Base-by-base conservation (phyloP, 2,113 vertebrate species). In the Baryphthengus martii region DNA sequence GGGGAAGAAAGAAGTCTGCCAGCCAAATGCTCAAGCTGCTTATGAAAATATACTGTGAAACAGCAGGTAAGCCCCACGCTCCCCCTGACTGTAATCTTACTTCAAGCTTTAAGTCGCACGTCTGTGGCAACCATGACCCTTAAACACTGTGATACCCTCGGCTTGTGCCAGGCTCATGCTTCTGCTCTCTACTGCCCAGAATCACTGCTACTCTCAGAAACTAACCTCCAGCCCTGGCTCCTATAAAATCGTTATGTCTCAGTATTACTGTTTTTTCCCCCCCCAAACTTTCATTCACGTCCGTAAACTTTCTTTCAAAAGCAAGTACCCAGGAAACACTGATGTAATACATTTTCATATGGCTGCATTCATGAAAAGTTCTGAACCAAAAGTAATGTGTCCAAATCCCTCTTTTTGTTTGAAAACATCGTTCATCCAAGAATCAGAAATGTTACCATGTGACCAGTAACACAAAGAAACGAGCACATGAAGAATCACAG, bases 341-440 rank as follows among this genome's bases (percentile, higher is more conserved):
- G 44, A 65, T 61, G 44, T 47, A 75, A 77, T 40, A 95, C n/a
- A 74, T 89, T 92, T 92, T 96, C 74, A 40, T 74, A 77, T 20
- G 59, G 61, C 68, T 88, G 79, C 79, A 92, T 88, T 94, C 85
- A 90, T 23, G 16, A 70, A 62, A 71, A 92, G 66, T 94, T 90
- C 82, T 91, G 78, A 94, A 95, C 71, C 67, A 90, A 76, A 95
- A 90, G 42, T 84, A 92, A 93, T 59, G 85, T 55, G 45, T 50
- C 44, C 87, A 78, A 94, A 93, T 76, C 80, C 70, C 70, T 47
- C 49, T 92, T 95, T 83, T 78, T 93, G 89, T 93, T 95, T 95
- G 91, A 95, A 95, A 97, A 95, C 44, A 78, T 78, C 13, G 4
- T 91, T 89, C 62, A 89, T 79, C 84, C 89, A 96, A 95, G 93